Conservation (phyloP, 2,888 invertebrate species). For the Oxyteleia sp. region DNA sequence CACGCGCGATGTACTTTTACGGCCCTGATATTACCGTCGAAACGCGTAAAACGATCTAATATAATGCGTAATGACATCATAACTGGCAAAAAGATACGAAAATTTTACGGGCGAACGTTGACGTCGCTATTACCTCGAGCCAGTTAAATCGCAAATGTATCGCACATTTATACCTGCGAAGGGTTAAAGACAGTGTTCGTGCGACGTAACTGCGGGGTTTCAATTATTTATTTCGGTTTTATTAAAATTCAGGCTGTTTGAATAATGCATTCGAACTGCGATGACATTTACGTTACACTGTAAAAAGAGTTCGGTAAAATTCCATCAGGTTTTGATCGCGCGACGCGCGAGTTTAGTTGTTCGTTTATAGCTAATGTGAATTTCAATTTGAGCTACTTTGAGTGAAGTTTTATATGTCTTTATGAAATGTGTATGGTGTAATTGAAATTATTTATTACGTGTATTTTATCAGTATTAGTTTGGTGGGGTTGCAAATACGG, state of each 20-base stretch:
- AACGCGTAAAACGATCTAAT: conserved; percentile 74
- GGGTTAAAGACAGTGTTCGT: conserved; percentile 32
- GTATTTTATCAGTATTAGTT: too few species aligned
- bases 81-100: conserved; percentile 72
- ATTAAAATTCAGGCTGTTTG: conserved; percentile 9
- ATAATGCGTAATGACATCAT: conserved; percentile 77
- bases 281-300: background rate
- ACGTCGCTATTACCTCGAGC: conserved; percentile 57
- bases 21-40: conserved; percentile 58
- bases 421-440: too few species aligned
- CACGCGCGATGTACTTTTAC: conserved; percentile 42
- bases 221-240: conserved; percentile 13
- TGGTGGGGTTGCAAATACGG: too few species aligned
- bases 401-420: too few species aligned
- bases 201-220: background rate
- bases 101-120: conserved; percentile 70
- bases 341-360: too few species aligned
- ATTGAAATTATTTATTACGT: too few species aligned
- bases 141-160: conserved; percentile 47
- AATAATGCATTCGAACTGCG: background rate
- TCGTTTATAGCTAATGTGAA: too few species aligned
- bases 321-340: too few species aligned
- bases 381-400: too few species aligned
- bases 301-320: background rate
- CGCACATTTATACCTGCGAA: conserved; percentile 6